These are phyloP conservation scores for Zoanthus gigantus DNA, from an alignment of 92 coral and sea anemone species.

Conservation along the genomic window DNA sequence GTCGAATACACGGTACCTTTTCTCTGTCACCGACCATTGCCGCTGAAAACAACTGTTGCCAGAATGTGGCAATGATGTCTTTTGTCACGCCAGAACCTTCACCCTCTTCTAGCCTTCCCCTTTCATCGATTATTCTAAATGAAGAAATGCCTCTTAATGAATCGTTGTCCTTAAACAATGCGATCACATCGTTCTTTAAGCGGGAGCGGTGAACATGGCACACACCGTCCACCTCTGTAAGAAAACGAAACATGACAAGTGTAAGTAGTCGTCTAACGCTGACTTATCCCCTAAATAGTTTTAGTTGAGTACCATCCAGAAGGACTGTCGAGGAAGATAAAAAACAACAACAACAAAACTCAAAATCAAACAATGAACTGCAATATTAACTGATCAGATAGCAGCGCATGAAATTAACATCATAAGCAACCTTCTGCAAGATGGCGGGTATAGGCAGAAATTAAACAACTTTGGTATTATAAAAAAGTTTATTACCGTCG, in stretches of 20 bases:
- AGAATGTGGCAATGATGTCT: constrained; percentile 55
- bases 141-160: constrained; percentile 9
- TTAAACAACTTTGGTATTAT: not conserved
- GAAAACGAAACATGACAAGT: constrained; percentile 37
- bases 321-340: constrained; percentile 9
- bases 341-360: not conserved
- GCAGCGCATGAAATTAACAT: constrained; percentile 34
- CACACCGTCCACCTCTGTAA: constrained; percentile 48
- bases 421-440: constrained; percentile 4
- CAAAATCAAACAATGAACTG: constrained; percentile 27
- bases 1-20: constrained; percentile 58
- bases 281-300: constrained; percentile 31
- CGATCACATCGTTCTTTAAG: constrained; percentile 2
- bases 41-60: constrained; percentile 60
- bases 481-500: not conserved
- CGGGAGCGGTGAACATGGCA: constrained; percentile 39
- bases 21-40: constrained; percentile 56
- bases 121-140: constrained; percentile 54
- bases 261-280: constrained; percentile 43
- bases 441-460: not conserved
- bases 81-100: constrained; percentile 52
- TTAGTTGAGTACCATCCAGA: constrained; percentile 14
- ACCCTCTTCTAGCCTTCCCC: constrained; percentile 58
- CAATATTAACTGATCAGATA: constrained; percentile 34
- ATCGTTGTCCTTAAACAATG: constrained; percentile 15